These are phyloP conservation scores for Troglohyphantes excavatus DNA, from an alignment of 2,888 invertebrate genomes.

Conservation along the genomic window DNA sequence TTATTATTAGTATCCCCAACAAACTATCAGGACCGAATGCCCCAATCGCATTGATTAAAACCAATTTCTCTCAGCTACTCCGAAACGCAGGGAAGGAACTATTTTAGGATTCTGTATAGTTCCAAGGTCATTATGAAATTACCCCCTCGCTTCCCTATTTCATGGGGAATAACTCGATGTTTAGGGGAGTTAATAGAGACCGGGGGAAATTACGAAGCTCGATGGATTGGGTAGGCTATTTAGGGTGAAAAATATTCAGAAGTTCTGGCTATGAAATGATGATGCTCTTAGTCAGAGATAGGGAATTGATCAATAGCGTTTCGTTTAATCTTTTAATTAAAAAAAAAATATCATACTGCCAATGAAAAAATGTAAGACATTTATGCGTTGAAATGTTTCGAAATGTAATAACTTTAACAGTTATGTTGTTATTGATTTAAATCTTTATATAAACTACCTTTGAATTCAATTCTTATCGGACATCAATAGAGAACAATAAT, in stretches of 20 bases:
- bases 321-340: no score
- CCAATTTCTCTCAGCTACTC: conserved; percentile 44
- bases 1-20: conserved; percentile 30
- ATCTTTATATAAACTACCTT: no score
- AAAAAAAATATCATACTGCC: no score
- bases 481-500: no score
- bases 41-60: conserved; percentile 75
- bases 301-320: no score
- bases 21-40: conserved; percentile 55
- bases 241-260: background rate
- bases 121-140: conserved; percentile 58
- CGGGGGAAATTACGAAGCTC: background rate
- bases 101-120: conserved; percentile 58
- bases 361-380: no score
- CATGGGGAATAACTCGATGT: conserved; percentile 41
- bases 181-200: background rate
- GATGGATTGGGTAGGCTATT: background rate
- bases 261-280: background rate
- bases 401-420: no score
- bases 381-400: no score
- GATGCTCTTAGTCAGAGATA: no score
- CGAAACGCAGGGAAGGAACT: conserved; percentile 17
- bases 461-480: no score
- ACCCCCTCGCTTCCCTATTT: background rate
- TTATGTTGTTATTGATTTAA: no score